Evolutionary conservation across 2,113 vertebrate genomes (phyloP).

Genomic region (Heterotis niloticus): DNA sequence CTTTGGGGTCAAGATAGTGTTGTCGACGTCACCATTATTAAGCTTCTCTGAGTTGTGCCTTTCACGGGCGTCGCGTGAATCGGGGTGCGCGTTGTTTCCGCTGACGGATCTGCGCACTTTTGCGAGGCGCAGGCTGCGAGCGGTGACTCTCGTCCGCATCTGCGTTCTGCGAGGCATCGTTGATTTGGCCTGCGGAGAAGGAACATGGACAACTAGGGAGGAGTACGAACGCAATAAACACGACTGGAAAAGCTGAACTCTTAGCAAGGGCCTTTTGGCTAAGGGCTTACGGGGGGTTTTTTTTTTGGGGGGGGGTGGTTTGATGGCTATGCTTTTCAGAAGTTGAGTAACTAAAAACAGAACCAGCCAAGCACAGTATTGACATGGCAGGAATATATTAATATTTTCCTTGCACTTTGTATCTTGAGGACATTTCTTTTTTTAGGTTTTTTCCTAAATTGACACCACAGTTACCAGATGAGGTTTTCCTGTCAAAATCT

Average conservation of each 20-base stretch:
- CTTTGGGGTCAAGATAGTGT: no score
- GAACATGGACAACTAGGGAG: background rate
- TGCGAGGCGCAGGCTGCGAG: background rate
- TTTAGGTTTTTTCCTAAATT: slow-evolving; percentile 33
- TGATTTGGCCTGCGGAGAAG: background rate
- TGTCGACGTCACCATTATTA: no score
- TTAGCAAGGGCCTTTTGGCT: background rate
- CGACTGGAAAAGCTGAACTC: background rate
- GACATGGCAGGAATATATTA: slow-evolving; percentile 44
- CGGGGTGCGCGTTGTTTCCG: background rate
- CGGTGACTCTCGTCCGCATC: background rate
- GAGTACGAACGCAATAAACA: background rate
- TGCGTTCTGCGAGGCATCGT: background rate
- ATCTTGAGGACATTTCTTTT: slow-evolving; percentile 28
- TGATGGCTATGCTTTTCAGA: slow-evolving; percentile 17
- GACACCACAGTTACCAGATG: slow-evolving; percentile 41
- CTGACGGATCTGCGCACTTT: background rate
- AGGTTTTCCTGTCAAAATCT: slow-evolving; percentile 43
- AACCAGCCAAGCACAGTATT: slow-evolving; percentile 50
- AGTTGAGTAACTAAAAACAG: slow-evolving; percentile 39
- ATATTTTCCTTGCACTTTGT: slow-evolving; percentile 46
- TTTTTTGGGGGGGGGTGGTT: background rate
- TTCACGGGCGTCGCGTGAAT: background rate
- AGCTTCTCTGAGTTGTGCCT: no score
- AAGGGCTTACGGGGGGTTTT: slow-evolving; percentile 23